Evolutionary conservation across 2,888 invertebrate genomes (phyloP).

Genomic region (Tanypteryx hageni): DNA sequence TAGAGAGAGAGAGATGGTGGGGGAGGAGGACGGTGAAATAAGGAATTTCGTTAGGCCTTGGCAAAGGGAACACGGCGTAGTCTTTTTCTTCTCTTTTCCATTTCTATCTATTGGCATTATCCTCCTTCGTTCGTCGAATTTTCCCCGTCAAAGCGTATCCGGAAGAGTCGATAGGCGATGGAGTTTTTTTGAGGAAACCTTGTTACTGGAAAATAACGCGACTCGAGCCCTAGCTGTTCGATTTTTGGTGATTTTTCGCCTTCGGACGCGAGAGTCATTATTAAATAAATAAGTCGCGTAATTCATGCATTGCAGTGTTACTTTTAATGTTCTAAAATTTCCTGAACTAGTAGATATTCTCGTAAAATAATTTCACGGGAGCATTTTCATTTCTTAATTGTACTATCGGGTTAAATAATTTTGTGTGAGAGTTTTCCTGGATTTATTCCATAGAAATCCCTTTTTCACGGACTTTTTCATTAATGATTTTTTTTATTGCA

Average conservation of each 20-base stretch:
- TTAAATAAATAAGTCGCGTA: too few species aligned
- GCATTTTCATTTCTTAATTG: too few species aligned
- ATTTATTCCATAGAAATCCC: too few species aligned
- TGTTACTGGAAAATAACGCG: background rate
- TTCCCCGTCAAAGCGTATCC: background rate
- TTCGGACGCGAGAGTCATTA: background rate
- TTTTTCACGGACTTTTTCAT: too few species aligned
- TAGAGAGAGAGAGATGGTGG: background rate
- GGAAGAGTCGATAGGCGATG: background rate
- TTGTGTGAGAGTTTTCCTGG: too few species aligned
- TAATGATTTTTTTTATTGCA: too few species aligned
- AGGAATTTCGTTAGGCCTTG: background rate
- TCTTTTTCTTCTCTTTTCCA: background rate
- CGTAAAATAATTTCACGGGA: too few species aligned
- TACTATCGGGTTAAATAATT: too few species aligned
- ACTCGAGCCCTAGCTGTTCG: background rate
- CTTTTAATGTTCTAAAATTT: too few species aligned
- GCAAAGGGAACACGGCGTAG: background rate
- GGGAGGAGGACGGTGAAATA: background rate
- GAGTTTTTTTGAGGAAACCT: background rate
- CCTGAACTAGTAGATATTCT: too few species aligned
- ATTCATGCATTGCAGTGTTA: too few species aligned
- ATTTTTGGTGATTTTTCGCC: background rate
- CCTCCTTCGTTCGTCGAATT: background rate
- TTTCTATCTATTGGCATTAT: background rate